Evolutionary conservation across 2,797 vertebrate species (phyloP), one percentile per base, ranked within the genome.

Genomic region (Etheostoma perlongum): DNA sequence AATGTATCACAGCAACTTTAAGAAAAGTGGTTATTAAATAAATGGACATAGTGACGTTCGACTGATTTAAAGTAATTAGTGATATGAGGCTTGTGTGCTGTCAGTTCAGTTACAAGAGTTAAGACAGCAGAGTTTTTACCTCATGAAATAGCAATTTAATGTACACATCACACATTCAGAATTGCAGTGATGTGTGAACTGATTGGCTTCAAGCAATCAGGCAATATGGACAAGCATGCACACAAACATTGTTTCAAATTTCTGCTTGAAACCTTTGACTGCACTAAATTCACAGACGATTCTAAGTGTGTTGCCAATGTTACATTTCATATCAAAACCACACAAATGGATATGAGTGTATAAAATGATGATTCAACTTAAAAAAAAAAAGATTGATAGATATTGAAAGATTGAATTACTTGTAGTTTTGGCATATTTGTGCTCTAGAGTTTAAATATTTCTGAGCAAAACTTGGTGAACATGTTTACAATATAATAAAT

Each of bases 171-270:
- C 85, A 77, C 70, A 85, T 74, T 85, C 66, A 85, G 70, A 84
- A 79, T 61, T 83, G 58, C 48, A 83, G 48, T 67, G 59, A 79
- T 76, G 59, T 75, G 66, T 74, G 72, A 78, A 65, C 44, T 69
- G 63, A 82, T 4, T 51, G 57, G 52, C 70, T 57, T 73, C 61
- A 74, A 81, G 57, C 67, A 72, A 76, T 84, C 77, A 76, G 76
- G 70, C 68, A 54, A 74, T 44, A 80, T 73, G 74, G 67, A 85
- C 67, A 73, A 75, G 87, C 93, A 93, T 92, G 90, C 93, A 91
- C 83, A 88, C 80, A 73, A 85, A 89, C 74, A 89, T 60, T 70
- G 76, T 84, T 84, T 76, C 33, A 65, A 48, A 78, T 79, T 40
- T 80, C 57, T 83, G 72, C 67, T 85, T 48, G n/a, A 84, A 86